Evolutionary conservation across 2,113 vertebrate species (phyloP).

Genomic region (Pseudonaja textilis): DNA sequence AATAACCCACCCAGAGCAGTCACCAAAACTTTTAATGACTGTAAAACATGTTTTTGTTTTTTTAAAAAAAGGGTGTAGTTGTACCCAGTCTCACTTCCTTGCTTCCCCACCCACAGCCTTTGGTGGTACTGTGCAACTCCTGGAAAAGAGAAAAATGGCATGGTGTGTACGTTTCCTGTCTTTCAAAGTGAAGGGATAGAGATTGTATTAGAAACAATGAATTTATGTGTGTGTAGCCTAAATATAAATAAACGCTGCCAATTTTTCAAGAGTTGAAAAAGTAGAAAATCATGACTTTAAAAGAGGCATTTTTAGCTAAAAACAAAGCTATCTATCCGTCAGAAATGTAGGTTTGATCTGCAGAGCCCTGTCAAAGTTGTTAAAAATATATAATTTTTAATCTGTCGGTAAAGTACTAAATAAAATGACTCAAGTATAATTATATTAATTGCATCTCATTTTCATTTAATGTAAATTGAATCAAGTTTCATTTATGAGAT

Average conservation of each 20-base stretch:
- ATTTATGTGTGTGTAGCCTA: not conserved
- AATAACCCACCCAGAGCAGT: conserved; percentile 22
- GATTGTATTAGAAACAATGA: not conserved
- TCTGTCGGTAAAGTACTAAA: not conserved
- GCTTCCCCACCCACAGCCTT: conserved; percentile 12
- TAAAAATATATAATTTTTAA: not conserved
- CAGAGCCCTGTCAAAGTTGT: not conserved
- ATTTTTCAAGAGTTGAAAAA: not conserved
- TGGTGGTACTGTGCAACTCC: not conserved
- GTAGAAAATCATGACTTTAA: not conserved
- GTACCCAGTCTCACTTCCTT: conserved; percentile 10
- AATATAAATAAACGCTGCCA: not conserved
- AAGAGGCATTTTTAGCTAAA: not conserved
- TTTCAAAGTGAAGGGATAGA: not conserved
- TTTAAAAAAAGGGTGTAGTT: not conserved
- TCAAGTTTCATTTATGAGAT: not conserved
- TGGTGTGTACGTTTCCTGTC: not conserved
- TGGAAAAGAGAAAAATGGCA: conserved; percentile 9
- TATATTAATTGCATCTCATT: not conserved
- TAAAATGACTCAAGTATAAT: not conserved
- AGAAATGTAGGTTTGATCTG: not conserved
- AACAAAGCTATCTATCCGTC: not conserved
- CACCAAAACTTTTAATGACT: conserved; percentile 6
- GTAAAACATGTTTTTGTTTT: not conserved
- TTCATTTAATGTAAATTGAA: not conserved